phyloP scores from a whole-genome alignment of 2,113 vertebrate species.

The Ceratotherium simum region DNA sequence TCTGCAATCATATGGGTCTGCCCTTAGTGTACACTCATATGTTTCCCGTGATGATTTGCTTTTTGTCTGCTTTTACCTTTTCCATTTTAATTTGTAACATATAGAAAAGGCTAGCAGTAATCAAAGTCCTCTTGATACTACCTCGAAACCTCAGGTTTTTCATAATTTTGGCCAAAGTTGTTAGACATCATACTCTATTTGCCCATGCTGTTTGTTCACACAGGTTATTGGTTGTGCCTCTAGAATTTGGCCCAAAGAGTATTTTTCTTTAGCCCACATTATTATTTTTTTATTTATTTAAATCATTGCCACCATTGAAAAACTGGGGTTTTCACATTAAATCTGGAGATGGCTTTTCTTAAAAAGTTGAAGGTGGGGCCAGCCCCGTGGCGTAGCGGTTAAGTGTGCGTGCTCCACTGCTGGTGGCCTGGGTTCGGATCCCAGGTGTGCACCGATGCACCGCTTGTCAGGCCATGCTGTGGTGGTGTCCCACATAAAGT shows the following conservation, averaged over 20 bases:
- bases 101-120: slow-evolving; percentile 30
- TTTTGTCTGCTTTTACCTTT: slow-evolving; percentile 45
- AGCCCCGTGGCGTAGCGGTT: too few relatives aligned
- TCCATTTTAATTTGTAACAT: slow-evolving; percentile 40
- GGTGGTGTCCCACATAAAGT: too few relatives aligned
- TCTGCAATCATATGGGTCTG: not conserved
- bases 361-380: not conserved
- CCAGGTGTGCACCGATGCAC: too few relatives aligned
- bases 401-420: too few relatives aligned
- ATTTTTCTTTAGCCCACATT: not conserved
- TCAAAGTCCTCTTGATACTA: slow-evolving; percentile 23
- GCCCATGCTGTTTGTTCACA: not conserved
- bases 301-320: slow-evolving; percentile 31
- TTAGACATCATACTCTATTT: not conserved
- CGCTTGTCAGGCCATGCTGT: too few relatives aligned
- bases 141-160: slow-evolving; percentile 57
- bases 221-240: not conserved
- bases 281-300: slow-evolving; percentile 14
- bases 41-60: not conserved
- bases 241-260: not conserved
- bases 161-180: slow-evolving; percentile 19
- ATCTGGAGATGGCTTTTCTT: not conserved
- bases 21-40: not conserved
- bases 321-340: not conserved
- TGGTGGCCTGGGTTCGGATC: too few relatives aligned